Conservation (phyloP, 2,888 invertebrate species). For the Pimpla rufipes region DNA sequence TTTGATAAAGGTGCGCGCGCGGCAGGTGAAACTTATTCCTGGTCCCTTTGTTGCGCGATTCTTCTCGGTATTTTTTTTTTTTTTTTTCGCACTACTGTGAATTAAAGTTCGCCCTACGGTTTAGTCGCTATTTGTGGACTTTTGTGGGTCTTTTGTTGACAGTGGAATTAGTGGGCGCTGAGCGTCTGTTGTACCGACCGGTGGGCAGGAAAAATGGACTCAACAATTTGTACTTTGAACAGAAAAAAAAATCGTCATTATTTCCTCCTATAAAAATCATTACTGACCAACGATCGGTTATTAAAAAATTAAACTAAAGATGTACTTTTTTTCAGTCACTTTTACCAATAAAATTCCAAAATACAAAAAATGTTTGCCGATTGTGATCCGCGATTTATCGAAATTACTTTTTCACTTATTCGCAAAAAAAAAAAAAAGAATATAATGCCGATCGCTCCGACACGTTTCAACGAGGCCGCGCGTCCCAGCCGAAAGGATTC, state of each 20-base stretch:
- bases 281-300: too few relatives aligned
- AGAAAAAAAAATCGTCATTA: too few relatives aligned
- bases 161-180: slow-evolving; percentile 11
- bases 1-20: slow-evolving; percentile 63
- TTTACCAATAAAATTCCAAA: too few relatives aligned
- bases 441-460: slow-evolving; percentile 27
- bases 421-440: slow-evolving; percentile 14
- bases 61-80: slow-evolving; percentile 23
- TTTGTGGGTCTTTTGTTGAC: slow-evolving; percentile 32
- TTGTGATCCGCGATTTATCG: too few relatives aligned
- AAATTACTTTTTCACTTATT: too few relatives aligned
- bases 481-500: slow-evolving; percentile 36
- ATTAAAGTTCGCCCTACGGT: slow-evolving; percentile 27
- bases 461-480: slow-evolving; percentile 28
- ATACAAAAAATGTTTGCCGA: too few relatives aligned
- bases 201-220: too few relatives aligned
- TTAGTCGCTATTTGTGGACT: slow-evolving; percentile 5
- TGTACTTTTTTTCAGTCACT: too few relatives aligned
- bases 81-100: slow-evolving; percentile 26
- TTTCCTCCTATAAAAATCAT: too few relatives aligned
- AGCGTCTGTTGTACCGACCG: slow-evolving; percentile 21
- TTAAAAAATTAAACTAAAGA: too few relatives aligned
- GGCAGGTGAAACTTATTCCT: slow-evolving; percentile 49
- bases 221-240: too few relatives aligned
- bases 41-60: slow-evolving; percentile 6